Evolutionary conservation across 2,113 vertebrate species (phyloP), one percentile per base, ranked within the genome.

Genomic region (Epinephelus cyanopodus): DNA sequence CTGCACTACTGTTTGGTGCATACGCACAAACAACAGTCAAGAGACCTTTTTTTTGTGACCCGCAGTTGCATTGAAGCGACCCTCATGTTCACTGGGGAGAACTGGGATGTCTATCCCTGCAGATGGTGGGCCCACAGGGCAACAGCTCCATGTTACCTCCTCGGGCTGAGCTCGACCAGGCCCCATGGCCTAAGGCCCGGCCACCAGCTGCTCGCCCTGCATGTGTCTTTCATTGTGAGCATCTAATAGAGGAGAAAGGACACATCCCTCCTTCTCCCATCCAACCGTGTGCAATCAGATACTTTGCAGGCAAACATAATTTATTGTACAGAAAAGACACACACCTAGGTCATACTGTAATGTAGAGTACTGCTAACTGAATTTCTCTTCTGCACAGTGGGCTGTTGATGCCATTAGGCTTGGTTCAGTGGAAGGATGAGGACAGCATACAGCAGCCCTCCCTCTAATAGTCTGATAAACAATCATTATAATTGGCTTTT

Each of bases 401-500:
- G 45, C 69, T 74, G 74, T 33, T 82, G 64, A 66, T 61, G 13
- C 42, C 47, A 77, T 80, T 62, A 57, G 52, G 17, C 53, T 63
- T 29, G 29, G 47, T 67, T 62, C 64, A 81, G n/a, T 14, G 7
- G 42, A 61, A 25, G n/a, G 17, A 45, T 33, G 47, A 52, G 18
- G 81, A 66, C 77, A 57, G 63, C 67, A 68, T 37, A 47, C 56
- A 72, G 67, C 8, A 3, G 10, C 14, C 63, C 45, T 57, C 64
- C 13, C 9, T 33, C 53, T 77, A 58, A 68, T 62, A 69, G 48
- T 65, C 57, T 64, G 73, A 82, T 64, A 80, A 62, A 62, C n/a
- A 74, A 58, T 79, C 62, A 66, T 23, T 68, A 17, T 81, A 75
- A 87, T 78, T 66, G 37, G 74, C 33, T 62, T 66, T 69, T 23